Conservation (phyloP, 2,888 invertebrate genomes). For the Phragmatobia fuliginosa region DNA sequence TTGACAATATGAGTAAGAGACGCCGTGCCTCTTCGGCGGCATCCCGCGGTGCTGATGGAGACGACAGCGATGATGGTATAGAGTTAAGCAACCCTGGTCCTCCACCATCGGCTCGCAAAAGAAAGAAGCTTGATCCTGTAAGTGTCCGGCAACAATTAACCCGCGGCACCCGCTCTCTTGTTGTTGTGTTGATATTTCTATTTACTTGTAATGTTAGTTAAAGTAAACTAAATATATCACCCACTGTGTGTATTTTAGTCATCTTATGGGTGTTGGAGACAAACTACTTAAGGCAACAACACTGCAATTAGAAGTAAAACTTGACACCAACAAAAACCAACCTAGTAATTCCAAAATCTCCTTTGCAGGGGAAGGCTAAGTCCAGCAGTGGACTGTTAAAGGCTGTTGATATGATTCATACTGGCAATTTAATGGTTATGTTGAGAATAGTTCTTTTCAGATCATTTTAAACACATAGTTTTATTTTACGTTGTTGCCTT, state of each 20-base stretch:
- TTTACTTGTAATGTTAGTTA: not conserved
- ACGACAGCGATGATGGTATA: slow-evolving; percentile 89
- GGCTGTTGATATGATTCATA: no score
- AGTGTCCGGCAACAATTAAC: slow-evolving; percentile 42
- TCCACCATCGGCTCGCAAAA: slow-evolving; percentile 86
- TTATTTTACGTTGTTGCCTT: no score
- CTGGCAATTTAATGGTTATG: not conserved
- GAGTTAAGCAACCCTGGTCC: slow-evolving; percentile 82
- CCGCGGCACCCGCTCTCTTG: not conserved
- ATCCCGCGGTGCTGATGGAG: slow-evolving; percentile 89
- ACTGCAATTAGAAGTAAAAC: no score
- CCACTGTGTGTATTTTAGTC: not conserved
- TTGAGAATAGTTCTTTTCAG: not conserved
- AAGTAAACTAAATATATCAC: not conserved
- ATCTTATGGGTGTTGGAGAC: not conserved
- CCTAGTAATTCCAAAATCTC: no score
- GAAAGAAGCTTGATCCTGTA: slow-evolving; percentile 92
- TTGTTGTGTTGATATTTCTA: not conserved
- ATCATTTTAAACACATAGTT: not conserved
- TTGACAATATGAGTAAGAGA: slow-evolving; percentile 89
- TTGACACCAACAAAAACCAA: no score
- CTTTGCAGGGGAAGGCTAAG: no score
- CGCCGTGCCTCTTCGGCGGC: slow-evolving; percentile 94
- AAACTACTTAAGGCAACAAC: no score
- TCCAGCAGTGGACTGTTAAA: no score